These are phyloP conservation scores for Crotalus viridis DNA, from an alignment of 2,113 vertebrate species.

Conservation along the genomic window DNA sequence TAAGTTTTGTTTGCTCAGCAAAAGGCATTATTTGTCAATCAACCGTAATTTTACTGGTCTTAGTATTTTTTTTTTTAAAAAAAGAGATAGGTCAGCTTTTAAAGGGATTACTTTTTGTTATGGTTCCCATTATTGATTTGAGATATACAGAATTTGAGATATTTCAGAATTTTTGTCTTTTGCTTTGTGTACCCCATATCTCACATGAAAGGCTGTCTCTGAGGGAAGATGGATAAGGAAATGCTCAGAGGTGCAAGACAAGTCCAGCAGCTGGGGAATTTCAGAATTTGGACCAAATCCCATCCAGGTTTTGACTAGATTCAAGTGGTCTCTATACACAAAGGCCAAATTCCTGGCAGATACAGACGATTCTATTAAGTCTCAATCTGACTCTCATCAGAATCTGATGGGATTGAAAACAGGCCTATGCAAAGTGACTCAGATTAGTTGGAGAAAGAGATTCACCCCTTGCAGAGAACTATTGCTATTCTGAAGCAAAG, in stretches of 20 bases:
- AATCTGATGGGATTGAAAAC: neutral
- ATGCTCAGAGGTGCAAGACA: neutral
- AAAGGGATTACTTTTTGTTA: neutral
- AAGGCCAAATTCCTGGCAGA: neutral
- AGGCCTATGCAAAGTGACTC: neutral
- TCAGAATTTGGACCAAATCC: neutral
- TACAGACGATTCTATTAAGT: neutral
- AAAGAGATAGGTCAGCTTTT: neutral
- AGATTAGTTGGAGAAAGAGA: neutral
- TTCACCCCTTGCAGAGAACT: neutral
- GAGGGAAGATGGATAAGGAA: neutral
- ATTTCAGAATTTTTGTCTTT: neutral
- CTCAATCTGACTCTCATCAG: neutral
- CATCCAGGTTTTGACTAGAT: neutral
- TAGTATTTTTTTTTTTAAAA: neutral
- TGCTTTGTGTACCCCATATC: neutral
- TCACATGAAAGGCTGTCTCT: neutral
- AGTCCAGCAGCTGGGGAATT: neutral
- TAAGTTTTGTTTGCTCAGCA: neutral
- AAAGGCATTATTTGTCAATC: neutral
- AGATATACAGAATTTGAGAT: neutral
- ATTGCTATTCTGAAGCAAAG: neutral
- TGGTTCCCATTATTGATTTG: neutral
- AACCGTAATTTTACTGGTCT: neutral
- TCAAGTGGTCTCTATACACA: neutral